These are phyloP conservation scores for Pelobates fuscus DNA, from an alignment of 2,113 vertebrate genomes.

Conservation along the genomic window DNA sequence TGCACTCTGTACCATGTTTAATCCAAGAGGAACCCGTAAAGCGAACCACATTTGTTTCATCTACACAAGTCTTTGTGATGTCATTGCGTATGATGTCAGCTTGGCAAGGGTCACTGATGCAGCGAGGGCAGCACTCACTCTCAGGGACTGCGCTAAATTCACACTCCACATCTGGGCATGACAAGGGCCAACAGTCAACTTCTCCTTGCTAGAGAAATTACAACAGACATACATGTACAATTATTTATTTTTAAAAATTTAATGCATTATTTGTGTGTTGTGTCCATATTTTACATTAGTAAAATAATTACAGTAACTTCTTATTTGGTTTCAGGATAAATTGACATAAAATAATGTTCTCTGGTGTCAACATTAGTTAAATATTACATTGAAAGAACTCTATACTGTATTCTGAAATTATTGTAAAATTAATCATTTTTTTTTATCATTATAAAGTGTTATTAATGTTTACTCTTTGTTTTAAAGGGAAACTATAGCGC, in stretches of 20 bases:
- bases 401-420: too few species aligned
- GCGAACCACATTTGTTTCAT: slow-evolving; percentile 88
- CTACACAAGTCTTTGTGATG: slow-evolving; percentile 94
- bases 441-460: too few species aligned
- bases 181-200: slow-evolving; percentile 96
- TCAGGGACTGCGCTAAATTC: slow-evolving; percentile 90
- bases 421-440: too few species aligned
- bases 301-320: background rate
- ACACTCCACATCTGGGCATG: slow-evolving; percentile 86
- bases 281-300: too few species aligned
- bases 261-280: too few species aligned
- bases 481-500: too few species aligned
- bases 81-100: slow-evolving; percentile 90
- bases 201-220: slow-evolving; percentile 81
- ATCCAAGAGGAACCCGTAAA: slow-evolving; percentile 97
- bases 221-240: slow-evolving; percentile 18
- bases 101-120: slow-evolving; percentile 91
- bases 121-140: slow-evolving; percentile 90
- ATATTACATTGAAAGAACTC: too few species aligned
- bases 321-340: too few species aligned
- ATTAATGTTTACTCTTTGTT: too few species aligned
- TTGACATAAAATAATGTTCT: too few species aligned
- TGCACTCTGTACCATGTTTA: slow-evolving; percentile 94
- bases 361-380: too few species aligned
- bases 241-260: background rate